Conservation (phyloP, 2,888 invertebrate genomes). For the Apantesis nais region DNA sequence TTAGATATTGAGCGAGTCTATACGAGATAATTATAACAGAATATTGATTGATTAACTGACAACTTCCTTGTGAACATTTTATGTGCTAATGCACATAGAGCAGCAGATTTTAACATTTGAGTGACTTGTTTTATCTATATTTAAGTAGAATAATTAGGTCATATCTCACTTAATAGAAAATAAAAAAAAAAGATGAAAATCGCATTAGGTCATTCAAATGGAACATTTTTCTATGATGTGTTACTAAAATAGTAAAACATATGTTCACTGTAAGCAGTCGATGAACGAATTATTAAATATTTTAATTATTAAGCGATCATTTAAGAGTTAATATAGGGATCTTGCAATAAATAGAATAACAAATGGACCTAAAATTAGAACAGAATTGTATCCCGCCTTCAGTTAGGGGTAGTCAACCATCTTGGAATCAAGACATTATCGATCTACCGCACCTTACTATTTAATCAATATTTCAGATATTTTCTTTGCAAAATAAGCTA, state of each 20-base stretch:
- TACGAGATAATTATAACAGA: background rate
- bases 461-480: conserved; percentile 22
- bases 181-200: conserved; percentile 7
- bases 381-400: conserved; percentile 50
- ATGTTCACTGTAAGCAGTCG: conserved; percentile 15
- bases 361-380: conserved; percentile 59
- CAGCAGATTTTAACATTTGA: background rate
- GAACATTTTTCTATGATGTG: conserved; percentile 2
- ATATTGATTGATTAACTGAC: background rate
- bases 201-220: conserved; percentile 3
- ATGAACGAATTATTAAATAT: background rate
- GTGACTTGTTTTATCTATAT: background rate
- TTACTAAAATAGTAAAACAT: conserved; percentile 18
- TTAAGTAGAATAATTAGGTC: background rate
- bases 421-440: conserved; percentile 71
- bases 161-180: conserved; percentile 18
- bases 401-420: conserved; percentile 67
- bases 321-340: conserved; percentile 13
- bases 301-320: conserved; percentile 8
- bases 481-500: conserved; percentile 27
- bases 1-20: background rate
- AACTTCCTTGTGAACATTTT: background rate
- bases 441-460: conserved; percentile 58
- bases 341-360: conserved; percentile 35
- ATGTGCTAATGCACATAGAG: background rate